Percentiles rank a stretch among this genome's conserved stretches.
Evolutionary conservation across 2,113 vertebrate genomes (phyloP).

Genomic region (Dicaeum eximium): DNA sequence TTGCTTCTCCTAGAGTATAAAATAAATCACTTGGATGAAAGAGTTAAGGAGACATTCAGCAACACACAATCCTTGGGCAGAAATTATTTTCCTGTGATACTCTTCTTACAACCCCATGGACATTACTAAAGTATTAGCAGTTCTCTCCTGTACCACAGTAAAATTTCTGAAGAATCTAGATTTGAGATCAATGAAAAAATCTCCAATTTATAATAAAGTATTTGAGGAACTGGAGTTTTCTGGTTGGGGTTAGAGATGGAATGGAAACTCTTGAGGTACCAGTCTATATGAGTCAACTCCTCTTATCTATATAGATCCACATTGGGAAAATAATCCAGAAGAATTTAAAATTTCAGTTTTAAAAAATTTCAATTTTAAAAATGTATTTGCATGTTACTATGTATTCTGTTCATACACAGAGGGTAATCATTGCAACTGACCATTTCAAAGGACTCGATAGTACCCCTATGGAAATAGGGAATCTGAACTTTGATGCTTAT

Average conservation of each 20-base stretch:
- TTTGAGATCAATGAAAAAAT: not conserved
- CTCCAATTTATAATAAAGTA: not conserved
- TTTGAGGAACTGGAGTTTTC: not conserved
- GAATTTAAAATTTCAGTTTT: not conserved
- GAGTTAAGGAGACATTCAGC: not conserved
- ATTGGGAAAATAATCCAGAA: not conserved
- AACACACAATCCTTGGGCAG: not conserved
- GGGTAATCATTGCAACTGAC: not conserved
- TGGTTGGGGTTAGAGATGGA: not conserved
- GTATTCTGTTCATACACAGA: not conserved
- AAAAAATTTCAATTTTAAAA: not conserved
- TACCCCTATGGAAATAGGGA: not conserved
- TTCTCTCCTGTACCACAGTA: not conserved
- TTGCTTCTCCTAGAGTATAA: not conserved
- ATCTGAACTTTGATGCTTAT: not conserved
- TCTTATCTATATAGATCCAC: not conserved
- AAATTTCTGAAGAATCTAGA: not conserved
- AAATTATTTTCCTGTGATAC: not conserved
- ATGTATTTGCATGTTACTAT: accelerated
- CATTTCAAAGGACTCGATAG: not conserved
- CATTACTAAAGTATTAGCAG: not conserved
- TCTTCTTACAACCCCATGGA: not conserved
- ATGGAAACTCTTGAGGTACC: not conserved
- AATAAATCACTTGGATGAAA: not conserved
- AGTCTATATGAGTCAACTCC: not conserved